Percentiles rank a stretch among this genome's conserved stretches.
phyloP scores from a whole-genome alignment of 2,113 vertebrate genomes.

The Tringa solitaria region DNA sequence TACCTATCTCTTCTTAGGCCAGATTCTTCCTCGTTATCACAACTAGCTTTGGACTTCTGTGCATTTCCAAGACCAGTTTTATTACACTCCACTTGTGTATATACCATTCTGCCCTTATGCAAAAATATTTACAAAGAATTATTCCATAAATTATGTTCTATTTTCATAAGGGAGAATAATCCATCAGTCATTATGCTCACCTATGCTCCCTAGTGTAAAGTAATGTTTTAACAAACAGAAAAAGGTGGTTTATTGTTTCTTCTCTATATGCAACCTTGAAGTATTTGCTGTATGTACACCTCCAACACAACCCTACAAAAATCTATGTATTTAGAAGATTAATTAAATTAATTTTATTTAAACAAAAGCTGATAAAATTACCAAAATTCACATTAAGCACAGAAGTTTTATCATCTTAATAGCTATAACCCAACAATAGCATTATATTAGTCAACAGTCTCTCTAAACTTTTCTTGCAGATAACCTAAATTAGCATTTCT shows the following conservation, averaged over 20 bases:
- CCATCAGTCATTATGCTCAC: not conserved
- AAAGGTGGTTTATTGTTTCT: not conserved
- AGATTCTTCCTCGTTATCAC: not conserved
- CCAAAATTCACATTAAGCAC: not conserved
- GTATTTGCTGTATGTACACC: not conserved
- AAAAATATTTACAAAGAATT: not conserved
- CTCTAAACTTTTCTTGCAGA: not conserved
- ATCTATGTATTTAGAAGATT: not conserved
- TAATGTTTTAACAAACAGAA: not conserved
- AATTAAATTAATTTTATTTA: not conserved
- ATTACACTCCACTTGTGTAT: rapidly evolving
- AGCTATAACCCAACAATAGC: not conserved
- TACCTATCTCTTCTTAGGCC: not conserved
- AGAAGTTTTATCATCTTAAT: not conserved
- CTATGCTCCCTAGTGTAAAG: not conserved
- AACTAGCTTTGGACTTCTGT: not conserved
- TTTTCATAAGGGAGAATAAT: not conserved
- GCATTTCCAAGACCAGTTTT: not conserved
- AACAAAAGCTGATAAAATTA: not conserved
- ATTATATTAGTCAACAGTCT: not conserved
- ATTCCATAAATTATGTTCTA: not conserved
- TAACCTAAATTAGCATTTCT: not conserved
- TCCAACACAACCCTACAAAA: not conserved
- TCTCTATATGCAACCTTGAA: not conserved
- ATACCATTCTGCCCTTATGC: not conserved